Evolutionary conservation across 2,888 invertebrate species (phyloP).

Genomic region (Leptinotarsa rubiginosa): DNA sequence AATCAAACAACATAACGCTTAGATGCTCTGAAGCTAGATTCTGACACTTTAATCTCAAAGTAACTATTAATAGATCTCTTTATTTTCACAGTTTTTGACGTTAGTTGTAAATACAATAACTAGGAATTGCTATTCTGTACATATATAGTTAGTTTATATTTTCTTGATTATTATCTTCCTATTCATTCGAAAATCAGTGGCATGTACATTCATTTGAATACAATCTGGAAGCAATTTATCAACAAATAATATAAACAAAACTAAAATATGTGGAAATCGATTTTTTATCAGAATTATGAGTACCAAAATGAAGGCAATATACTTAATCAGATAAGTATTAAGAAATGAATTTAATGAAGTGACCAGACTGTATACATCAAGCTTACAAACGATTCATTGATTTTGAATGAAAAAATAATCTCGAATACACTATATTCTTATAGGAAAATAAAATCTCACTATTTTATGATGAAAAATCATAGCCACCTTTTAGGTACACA

Average conservation of each 20-base stretch:
- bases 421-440: conserved; percentile 10
- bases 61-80: not conserved
- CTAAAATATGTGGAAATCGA: too few species aligned
- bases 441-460: conserved; percentile 19
- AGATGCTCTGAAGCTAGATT: not conserved
- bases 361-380: too few species aligned
- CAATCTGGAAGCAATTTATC: not conserved
- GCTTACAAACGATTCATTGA: not conserved
- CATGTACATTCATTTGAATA: not conserved
- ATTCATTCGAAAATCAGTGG: not conserved
- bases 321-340: too few species aligned
- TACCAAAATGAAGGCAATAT: too few species aligned
- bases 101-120: conserved; percentile 10
- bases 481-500: conserved; percentile 13
- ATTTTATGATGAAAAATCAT: conserved; percentile 10
- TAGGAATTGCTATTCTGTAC: conserved; percentile 15
- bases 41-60: not conserved
- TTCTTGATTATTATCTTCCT: conserved; percentile 1
- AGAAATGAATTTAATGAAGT: too few species aligned
- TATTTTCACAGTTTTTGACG: conserved; percentile 1
- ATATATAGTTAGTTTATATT: conserved; percentile 5
- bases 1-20: conserved; percentile 1
- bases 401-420: not conserved
- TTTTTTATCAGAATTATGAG: too few species aligned
- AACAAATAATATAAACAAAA: not conserved